Percentiles rank a stretch among this genome's conserved stretches.
Conservation (phyloP, 1,140 invertebrate genomes). For the Eriosoma lanigerum region DNA sequence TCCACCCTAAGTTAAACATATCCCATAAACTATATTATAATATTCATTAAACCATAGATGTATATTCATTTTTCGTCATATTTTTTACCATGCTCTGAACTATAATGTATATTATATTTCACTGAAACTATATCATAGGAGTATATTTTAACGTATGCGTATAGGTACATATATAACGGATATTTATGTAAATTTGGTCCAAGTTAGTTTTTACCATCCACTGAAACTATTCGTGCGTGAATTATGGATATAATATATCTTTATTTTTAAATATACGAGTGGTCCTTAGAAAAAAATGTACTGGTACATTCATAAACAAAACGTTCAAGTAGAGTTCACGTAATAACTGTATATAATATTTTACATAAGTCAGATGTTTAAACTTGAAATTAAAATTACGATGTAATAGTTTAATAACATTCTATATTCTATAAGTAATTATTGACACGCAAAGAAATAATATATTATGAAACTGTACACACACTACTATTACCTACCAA, state of each 20-base stretch:
- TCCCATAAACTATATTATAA: too few relatives aligned
- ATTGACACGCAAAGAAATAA: background rate
- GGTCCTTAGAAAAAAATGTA: background rate
- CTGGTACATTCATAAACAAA: background rate
- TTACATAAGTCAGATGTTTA: background rate
- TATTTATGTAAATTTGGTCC: slow-evolving; percentile 5
- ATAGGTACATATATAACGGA: background rate
- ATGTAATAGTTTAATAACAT: background rate
- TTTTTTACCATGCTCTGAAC: too few relatives aligned
- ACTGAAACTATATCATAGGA: too few relatives aligned
- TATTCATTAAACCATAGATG: too few relatives aligned
- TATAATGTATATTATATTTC: too few relatives aligned
- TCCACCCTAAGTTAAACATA: too few relatives aligned
- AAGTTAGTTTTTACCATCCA: background rate
- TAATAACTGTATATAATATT: too few relatives aligned
- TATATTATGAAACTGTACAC: background rate
- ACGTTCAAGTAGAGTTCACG: too few relatives aligned
- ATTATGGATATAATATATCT: background rate
- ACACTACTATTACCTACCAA: background rate
- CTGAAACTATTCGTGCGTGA: background rate
- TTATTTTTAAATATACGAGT: background rate
- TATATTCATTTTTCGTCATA: too few relatives aligned
- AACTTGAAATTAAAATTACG: background rate
- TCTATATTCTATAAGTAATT: too few relatives aligned
- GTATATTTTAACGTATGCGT: background rate